Evolutionary conservation across 2,113 vertebrate species (phyloP), one percentile per base, ranked within the genome.

Genomic region (Hemibates koningsi): DNA sequence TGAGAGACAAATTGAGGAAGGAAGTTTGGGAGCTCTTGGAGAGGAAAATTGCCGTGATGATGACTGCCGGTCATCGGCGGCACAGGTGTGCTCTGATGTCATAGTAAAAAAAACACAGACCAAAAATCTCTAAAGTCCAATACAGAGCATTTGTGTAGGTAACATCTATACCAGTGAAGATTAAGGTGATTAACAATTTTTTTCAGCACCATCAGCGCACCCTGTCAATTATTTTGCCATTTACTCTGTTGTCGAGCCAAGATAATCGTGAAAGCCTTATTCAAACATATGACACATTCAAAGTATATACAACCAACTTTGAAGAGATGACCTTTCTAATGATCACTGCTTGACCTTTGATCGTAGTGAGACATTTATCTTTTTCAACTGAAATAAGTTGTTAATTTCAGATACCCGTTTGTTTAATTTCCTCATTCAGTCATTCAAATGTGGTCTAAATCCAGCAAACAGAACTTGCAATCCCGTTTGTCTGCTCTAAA

Each of bases 11-110:
- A 86, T 89, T 87, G 34, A 91, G 94, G 95, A 95, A 95, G 94
- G 91, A 94, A 92, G 93, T 85, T 81, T 41, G 81, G 81, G 86
- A 91, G 87, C 88, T 93, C 68, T 92, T 88, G 3, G 83, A 89
- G 92, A 93, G 94, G 94, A 95, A 94, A 93, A 93, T 95, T 93
- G 86, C 89, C 73, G 61, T 11, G 38, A 93, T 87, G 89, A 92
- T 17, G 61, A 91, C 84, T 79, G 21, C 57, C 61, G 80, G 88
- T 84, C 50, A 83, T 86, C 71, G 63, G 84, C 78, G 84, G 76
- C 91, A 88, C 87, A 92, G 93, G 90, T 95, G 92, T 19, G 57
- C 68, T 88, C 80, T 94, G 86, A 91, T 88, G 85, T 89, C 80
- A 89, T 11, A 6, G 45, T 29, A 80, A 45, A 81, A 48, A 73